These are phyloP conservation scores for Asbolus verrucosus DNA, from an alignment of 1,140 invertebrate genomes.

Conservation along the genomic window DNA sequence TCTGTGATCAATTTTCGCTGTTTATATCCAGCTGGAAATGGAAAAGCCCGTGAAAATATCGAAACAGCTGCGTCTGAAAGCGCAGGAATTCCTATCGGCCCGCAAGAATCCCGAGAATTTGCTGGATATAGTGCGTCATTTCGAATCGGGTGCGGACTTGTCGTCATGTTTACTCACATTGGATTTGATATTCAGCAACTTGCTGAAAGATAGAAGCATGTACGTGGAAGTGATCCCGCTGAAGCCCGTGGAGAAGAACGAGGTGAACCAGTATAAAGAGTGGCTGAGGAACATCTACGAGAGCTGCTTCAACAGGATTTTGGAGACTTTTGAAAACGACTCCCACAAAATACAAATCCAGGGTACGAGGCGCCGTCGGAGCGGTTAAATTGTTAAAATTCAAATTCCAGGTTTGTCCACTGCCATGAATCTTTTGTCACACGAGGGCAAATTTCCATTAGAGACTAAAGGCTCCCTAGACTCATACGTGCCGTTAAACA, in stretches of 20 bases:
- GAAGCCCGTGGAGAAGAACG: constrained; percentile 68
- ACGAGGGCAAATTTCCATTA: constrained; percentile 74
- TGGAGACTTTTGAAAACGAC: constrained; percentile 68
- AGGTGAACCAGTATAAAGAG: constrained; percentile 71
- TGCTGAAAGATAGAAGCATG: constrained; percentile 74
- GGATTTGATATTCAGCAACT: constrained; percentile 76
- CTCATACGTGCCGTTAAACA: constrained; percentile 72
- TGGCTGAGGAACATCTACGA: constrained; percentile 75
- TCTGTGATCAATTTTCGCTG: constrained; percentile 33
- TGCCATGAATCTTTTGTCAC: constrained; percentile 73
- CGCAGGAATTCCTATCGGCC: constrained; percentile 74
- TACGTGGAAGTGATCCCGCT: constrained; percentile 70
- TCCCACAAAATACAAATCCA: constrained; percentile 70
- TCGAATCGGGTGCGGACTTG: constrained; percentile 70
- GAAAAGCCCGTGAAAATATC: constrained; percentile 64
- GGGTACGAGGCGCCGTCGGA: constrained; percentile 50
- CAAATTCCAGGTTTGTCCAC: constrained; percentile 70
- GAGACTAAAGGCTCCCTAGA: constrained; percentile 65
- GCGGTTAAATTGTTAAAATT: constrained; percentile 11
- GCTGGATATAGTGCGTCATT: constrained; percentile 73
- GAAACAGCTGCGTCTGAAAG: constrained; percentile 72
- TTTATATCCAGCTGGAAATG: constrained; percentile 46
- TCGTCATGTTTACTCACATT: constrained; percentile 72
- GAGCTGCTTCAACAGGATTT: constrained; percentile 68
- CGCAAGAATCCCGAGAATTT: constrained; percentile 74